A percentile compares a stretch with the other conserved stretches of the same genome.
Evolutionary conservation across 2,797 vertebrate genomes (phyloP).

Genomic region (Hypotaenidia okinawae): DNA sequence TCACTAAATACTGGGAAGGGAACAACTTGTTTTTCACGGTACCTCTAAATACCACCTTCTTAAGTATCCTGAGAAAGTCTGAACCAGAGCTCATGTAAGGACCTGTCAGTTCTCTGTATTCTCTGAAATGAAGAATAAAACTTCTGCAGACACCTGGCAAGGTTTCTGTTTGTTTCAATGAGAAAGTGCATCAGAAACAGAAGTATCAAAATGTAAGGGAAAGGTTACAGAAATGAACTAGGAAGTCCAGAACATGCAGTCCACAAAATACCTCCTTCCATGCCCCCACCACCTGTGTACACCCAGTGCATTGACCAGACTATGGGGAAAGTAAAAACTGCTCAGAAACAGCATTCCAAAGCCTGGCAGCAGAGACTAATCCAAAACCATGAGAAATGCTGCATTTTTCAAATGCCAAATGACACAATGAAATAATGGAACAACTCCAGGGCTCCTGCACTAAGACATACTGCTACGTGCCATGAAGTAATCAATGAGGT

Average conservation of each 20-base stretch:
- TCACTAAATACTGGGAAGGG: background rate
- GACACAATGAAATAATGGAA: background rate
- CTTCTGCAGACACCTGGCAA: background rate
- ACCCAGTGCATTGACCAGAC: background rate
- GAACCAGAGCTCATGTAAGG: background rate
- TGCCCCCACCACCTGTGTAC: accelerated
- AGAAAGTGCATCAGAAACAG: background rate
- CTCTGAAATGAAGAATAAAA: background rate
- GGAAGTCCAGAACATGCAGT: background rate
- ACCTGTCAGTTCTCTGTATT: background rate
- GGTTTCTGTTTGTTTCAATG: background rate
- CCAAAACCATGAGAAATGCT: background rate
- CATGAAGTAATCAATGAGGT: background rate
- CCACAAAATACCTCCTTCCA: background rate
- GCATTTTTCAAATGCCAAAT: background rate
- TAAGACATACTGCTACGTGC: background rate
- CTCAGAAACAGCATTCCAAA: background rate
- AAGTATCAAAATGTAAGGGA: background rate
- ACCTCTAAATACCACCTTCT: background rate
- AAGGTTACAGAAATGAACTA: background rate
- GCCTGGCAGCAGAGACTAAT: background rate
- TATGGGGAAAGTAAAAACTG: background rate
- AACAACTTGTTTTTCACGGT: background rate
- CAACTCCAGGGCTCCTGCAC: background rate
- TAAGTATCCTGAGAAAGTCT: background rate